Base-by-base conservation (phyloP, 1,140 invertebrate genomes). In the Drosophila teissieri region DNA sequence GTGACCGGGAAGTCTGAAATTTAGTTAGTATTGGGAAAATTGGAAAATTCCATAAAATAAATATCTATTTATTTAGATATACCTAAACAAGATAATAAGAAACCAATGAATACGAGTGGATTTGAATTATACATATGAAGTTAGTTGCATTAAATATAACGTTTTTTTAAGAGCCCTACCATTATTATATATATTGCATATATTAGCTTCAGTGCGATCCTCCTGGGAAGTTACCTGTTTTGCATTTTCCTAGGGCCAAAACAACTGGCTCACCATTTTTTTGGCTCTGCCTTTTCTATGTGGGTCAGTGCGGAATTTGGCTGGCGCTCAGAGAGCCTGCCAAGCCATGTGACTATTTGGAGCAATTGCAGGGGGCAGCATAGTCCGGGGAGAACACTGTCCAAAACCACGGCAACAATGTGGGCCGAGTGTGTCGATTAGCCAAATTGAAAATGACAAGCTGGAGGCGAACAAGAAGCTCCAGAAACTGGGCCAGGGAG, bases 401-500 rank as follows among this genome's bases (percentile, higher is more conserved):
- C 46, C 64, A 52, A 55, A 42, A 44, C 57, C 56, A 53, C 34
- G 37, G 53, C 65, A 72, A 82, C 79, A 82, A 82, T 61, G 58
- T 73, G 55, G 64, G 51, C 40, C 55, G 72, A 73, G 63, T 80
- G 77, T 78, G 70, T 77, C 83, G 83, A 86, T 86, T 86, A 86
- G 83, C 61, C 65, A 86, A 86, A 86, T 86, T 86, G 83, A 86
- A 86, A 88, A 83, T 88, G 83, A 86, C 83, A 83, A 80, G 55
- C 61, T 48, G 48, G 61, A 61, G 34, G 76, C 62, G 42, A 57
- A 55, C 56, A 31, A 73, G 46, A 62, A 56, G 60, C 17, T 39
- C 19, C n/a, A 51, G 31, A 40, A 77, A 67, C 36, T 74, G 73
- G 73, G 54, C 40, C 73, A 64, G 46, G 51, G 45, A 51, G 42